Conservation (phyloP, 2,797 vertebrate genomes). For the Sciurus vulgaris region DNA sequence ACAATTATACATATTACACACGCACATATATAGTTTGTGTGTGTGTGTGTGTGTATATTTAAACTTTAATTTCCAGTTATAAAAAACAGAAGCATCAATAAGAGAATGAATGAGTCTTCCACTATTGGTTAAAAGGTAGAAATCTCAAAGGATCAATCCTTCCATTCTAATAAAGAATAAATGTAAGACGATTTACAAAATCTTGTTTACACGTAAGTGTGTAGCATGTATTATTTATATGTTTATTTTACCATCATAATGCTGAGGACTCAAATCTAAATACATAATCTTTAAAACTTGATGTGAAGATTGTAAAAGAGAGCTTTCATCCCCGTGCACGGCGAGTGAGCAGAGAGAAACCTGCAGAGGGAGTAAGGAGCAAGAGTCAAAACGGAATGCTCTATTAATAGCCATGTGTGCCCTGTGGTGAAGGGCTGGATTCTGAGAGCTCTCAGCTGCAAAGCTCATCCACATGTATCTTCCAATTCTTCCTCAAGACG, state of each 20-base stretch:
- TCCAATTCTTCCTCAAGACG: neutral
- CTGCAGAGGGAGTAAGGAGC: no score
- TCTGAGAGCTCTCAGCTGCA: neutral
- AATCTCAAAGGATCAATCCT: neutral
- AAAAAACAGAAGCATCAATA: neutral
- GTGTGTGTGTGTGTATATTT: neutral
- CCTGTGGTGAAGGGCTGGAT: neutral
- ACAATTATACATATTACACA: neutral
- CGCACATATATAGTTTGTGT: neutral
- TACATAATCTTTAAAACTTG: neutral
- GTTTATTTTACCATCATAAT: neutral
- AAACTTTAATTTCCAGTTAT: neutral
- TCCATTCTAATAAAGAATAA: neutral
- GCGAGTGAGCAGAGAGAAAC: no score
- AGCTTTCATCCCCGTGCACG: neutral
- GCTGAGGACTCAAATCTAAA: neutral
- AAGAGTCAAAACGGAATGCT: no score
- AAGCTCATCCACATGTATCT: no score
- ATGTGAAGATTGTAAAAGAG: neutral
- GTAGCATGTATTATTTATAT: neutral
- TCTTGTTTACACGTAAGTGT: neutral
- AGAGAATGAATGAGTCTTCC: neutral
- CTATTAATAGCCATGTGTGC: neutral
- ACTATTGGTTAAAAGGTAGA: neutral
- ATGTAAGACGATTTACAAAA: neutral